Evolutionary conservation across 2,797 vertebrate genomes (phyloP), one percentile per base, ranked within the genome.

Genomic region (Borostomias antarcticus): DNA sequence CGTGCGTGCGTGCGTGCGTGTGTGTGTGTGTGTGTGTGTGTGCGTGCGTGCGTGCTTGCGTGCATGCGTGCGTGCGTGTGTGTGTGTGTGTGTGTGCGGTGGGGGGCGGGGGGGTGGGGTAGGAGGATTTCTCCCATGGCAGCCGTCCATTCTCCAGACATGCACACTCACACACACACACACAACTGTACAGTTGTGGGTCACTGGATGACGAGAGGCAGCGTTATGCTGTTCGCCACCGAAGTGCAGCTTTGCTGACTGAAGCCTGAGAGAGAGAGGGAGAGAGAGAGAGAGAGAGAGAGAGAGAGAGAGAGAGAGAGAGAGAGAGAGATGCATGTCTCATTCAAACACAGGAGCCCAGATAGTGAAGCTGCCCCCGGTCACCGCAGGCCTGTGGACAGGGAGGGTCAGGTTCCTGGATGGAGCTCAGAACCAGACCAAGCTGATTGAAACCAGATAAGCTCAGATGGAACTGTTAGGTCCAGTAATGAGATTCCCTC

Each of bases 401-500:
- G 88, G 91, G 82, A 84, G 89, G 88, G 88, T 90, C 88, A 75
- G 72, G 82, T 92, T 90, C 89, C 89, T 2, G 13, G 9, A 25
- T 17, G 78, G 73, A 58, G 78, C 77, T 83, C 83, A 72, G 78
- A 86, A 86, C 40, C 66, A 84, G 85, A 85, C 76, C 80, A 74
- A 70, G 73, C 85, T 91, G 91, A 93, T 92, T 91, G 88, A 90
- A 92, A 90, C 85, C 92, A 92, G 92, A 92, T 90, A 89, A 90
- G 86, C 86, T 88, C 79, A 90, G 89, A 89, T 89, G 87, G 85
- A 91, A 88, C 90, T 85, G 89, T 89, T 87, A 82, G 80, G 80
- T 85, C 78, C 81, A 87, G 89, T 91, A 92, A 92, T 92, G 89
- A 92, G 90, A 91, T 92, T 92, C 90, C 83, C 84, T 51, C 62